These are phyloP conservation scores for Pandemis cinnamomeana DNA, from an alignment of 2,888 invertebrate species.

Conservation along the genomic window DNA sequence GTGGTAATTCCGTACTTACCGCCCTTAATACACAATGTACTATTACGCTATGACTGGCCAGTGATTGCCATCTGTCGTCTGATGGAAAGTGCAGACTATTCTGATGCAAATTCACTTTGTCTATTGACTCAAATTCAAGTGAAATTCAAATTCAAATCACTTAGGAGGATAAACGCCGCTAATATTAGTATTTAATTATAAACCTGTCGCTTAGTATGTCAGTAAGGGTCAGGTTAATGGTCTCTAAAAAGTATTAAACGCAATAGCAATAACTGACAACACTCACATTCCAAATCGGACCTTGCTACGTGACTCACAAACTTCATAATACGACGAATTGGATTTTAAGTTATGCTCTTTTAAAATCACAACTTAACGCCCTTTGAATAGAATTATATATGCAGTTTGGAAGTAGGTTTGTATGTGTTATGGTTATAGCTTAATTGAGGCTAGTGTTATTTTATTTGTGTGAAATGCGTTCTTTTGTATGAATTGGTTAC, in stretches of 20 bases:
- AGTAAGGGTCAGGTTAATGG: slow-evolving; percentile 55
- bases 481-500: background rate
- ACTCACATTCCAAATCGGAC: background rate
- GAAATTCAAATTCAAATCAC: too few species aligned
- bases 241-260: slow-evolving; percentile 34
- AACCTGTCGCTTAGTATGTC: slow-evolving; percentile 55
- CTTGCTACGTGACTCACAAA: background rate
- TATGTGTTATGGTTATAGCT: background rate
- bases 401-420: slow-evolving; percentile 2
- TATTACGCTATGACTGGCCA: too few species aligned
- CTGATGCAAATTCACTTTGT: too few species aligned
- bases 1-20: too few species aligned
- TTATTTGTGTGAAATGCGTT: background rate
- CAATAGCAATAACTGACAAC: background rate
- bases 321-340: background rate
- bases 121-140: too few species aligned
- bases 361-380: background rate
- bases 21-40: too few species aligned
- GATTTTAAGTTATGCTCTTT: background rate
- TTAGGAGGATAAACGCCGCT: slow-evolving; percentile 43
- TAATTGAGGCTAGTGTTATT: background rate
- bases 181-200: slow-evolving; percentile 41
- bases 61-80: too few species aligned
- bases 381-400: slow-evolving; percentile 2
- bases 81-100: too few species aligned